These are phyloP conservation scores for Drosophila koepferae DNA, from an alignment of 2,888 invertebrate genomes.

Conservation along the genomic window DNA sequence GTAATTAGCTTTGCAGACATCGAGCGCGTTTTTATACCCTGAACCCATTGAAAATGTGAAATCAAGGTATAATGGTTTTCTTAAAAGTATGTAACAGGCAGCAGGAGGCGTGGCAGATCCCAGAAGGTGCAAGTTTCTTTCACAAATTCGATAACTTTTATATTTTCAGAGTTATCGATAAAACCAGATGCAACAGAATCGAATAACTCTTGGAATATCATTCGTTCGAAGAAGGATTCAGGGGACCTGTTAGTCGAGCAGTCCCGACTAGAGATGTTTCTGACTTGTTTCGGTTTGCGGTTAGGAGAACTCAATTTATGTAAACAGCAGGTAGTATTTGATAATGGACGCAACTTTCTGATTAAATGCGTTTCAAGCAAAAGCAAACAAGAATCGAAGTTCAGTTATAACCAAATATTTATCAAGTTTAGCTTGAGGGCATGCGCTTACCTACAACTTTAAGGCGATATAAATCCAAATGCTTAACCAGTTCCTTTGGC, in stretches of 20 bases:
- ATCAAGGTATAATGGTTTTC: too few species aligned
- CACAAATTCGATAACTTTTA: too few species aligned
- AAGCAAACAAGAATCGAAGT: conserved; percentile 8
- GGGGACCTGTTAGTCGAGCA: too few species aligned
- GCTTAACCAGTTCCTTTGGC: background rate
- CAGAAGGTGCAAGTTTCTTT: too few species aligned
- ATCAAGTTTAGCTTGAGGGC: background rate
- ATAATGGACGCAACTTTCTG: conserved; percentile 28
- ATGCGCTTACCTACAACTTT: background rate
- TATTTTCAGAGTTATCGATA: too few species aligned
- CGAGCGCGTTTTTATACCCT: conserved; percentile 4
- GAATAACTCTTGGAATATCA: too few species aligned
- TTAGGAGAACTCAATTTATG: conserved; percentile 40
- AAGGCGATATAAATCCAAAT: background rate
- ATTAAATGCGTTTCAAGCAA: conserved; percentile 1
- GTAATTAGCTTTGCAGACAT: conserved; percentile 50
- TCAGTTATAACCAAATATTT: background rate
- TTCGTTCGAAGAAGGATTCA: too few species aligned
- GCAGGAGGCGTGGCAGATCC: too few species aligned
- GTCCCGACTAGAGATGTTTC: too few species aligned
- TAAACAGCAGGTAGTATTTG: conserved; percentile 45
- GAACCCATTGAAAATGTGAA: too few species aligned
- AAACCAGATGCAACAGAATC: too few species aligned
- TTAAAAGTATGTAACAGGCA: too few species aligned
- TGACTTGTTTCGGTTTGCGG: conserved; percentile 6